These are phyloP conservation scores for Thymelicus lineola DNA, from an alignment of 2,888 invertebrate species.

Conservation along the genomic window DNA sequence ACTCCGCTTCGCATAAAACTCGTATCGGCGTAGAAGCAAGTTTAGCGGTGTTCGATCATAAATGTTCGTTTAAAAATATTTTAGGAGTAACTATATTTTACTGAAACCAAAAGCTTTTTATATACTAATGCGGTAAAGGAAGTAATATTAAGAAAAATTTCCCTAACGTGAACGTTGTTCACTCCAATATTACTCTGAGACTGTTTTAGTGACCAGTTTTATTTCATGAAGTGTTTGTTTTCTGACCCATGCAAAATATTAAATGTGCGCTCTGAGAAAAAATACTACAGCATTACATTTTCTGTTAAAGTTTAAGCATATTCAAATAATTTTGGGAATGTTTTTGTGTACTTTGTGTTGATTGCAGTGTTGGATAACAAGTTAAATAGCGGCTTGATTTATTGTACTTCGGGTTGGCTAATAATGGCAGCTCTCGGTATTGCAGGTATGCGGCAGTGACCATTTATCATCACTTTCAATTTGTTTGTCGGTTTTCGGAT, in stretches of 20 bases:
- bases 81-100: conserved; percentile 6
- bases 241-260: not conserved
- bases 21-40: conserved; percentile 22
- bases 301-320: no score
- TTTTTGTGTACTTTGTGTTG: no score
- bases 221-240: not conserved
- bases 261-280: not conserved
- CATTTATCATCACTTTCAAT: no score
- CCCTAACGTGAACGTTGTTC: conserved; percentile 1
- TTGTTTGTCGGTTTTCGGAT: no score
- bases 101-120: conserved; percentile 7
- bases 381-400: not conserved
- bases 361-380: not conserved
- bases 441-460: no score
- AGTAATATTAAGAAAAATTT: conserved; percentile 2
- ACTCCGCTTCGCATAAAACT: conserved; percentile 23
- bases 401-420: not conserved
- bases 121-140: not conserved
- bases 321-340: no score
- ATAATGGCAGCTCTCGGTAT: no score
- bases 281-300: not conserved
- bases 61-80: conserved; percentile 31
- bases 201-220: not conserved
- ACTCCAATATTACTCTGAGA: not conserved
- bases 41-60: conserved; percentile 30